Conservation (phyloP, 2,113 vertebrate genomes). For the Notarius lentiginosus region DNA sequence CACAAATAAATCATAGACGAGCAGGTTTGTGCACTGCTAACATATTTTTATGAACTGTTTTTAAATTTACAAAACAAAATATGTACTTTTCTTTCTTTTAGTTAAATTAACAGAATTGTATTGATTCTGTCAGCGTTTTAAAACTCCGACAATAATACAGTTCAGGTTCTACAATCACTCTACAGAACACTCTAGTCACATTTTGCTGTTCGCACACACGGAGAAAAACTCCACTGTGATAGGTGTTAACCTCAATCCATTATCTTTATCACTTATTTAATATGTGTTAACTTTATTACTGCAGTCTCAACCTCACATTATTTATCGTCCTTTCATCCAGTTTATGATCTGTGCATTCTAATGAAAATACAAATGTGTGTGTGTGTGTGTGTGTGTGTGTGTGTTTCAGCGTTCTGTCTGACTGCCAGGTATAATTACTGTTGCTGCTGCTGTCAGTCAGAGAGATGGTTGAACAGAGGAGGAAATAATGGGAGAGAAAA, state of each 20-base stretch:
- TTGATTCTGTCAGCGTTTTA: not conserved
- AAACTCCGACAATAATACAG: not conserved
- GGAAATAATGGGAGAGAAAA: slow-evolving; percentile 48
- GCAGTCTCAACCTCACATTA: slow-evolving; percentile 48
- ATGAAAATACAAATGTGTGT: slow-evolving; percentile 54
- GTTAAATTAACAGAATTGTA: not conserved
- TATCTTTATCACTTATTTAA: slow-evolving; percentile 51
- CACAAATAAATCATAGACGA: not conserved
- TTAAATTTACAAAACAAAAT: not conserved
- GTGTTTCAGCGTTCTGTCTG: slow-evolving; percentile 18
- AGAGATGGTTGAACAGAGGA: slow-evolving; percentile 33
- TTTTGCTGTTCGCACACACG: slow-evolving; percentile 8
- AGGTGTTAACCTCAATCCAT: slow-evolving; percentile 11
- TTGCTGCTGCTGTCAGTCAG: slow-evolving; percentile 22
- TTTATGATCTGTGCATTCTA: slow-evolving; percentile 63
- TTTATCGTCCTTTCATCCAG: slow-evolving; percentile 46
- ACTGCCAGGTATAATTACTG: slow-evolving; percentile 19
- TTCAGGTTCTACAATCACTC: not conserved
- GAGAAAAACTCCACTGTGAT: not conserved
- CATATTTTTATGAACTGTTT: not conserved
- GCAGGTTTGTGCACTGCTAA: not conserved
- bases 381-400: slow-evolving; percentile 19
- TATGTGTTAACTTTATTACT: slow-evolving; percentile 57
- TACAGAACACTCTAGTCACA: not conserved
- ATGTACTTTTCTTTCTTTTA: not conserved